Conservation (phyloP, 2,888 invertebrate species). For the Chamaedrilus cognettii region DNA sequence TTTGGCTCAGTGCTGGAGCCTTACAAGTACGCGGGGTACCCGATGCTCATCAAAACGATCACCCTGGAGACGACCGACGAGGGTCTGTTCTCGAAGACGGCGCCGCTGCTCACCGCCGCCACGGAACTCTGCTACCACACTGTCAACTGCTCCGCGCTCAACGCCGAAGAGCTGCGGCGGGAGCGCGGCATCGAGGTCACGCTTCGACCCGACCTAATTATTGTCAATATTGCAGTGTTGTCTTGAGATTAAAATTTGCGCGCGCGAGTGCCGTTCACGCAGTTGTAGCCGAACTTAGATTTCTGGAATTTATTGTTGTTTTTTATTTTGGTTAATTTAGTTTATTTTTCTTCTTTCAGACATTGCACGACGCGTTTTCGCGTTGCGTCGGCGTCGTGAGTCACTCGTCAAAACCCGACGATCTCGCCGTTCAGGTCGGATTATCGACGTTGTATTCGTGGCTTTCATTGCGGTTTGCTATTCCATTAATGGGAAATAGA, state of each 20-base stretch:
- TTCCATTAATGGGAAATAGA: too few relatives aligned
- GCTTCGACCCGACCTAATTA: too few relatives aligned
- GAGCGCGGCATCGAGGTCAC: slow-evolving; percentile 86
- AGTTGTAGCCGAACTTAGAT: too few relatives aligned
- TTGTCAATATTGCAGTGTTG: too few relatives aligned
- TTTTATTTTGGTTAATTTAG: not conserved
- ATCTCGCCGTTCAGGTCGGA: slow-evolving; percentile 78
- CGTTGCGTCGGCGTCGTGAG: slow-evolving; percentile 91
- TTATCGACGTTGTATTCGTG: too few relatives aligned
- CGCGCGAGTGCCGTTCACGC: too few relatives aligned
- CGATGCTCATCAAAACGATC: slow-evolving; percentile 94
- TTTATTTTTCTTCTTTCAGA: slow-evolving; percentile 46
- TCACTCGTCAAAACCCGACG: slow-evolving; percentile 74
- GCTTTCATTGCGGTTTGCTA: too few relatives aligned
- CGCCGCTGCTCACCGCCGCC: slow-evolving; percentile 83
- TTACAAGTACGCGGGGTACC: slow-evolving; percentile 99
- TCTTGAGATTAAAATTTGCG: too few relatives aligned
- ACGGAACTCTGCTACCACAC: slow-evolving; percentile 86
- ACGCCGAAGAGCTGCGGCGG: slow-evolving; percentile 94
- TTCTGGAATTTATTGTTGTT: not conserved
- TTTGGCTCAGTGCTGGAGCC: slow-evolving; percentile 71
- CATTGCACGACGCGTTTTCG: slow-evolving; percentile 84
- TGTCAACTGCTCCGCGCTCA: slow-evolving; percentile 92
- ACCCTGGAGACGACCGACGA: slow-evolving; percentile 91
- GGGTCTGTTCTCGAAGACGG: slow-evolving; percentile 81